phyloP scores from a whole-genome alignment of 2,888 invertebrate genomes.

The Salpingus planirostris region DNA sequence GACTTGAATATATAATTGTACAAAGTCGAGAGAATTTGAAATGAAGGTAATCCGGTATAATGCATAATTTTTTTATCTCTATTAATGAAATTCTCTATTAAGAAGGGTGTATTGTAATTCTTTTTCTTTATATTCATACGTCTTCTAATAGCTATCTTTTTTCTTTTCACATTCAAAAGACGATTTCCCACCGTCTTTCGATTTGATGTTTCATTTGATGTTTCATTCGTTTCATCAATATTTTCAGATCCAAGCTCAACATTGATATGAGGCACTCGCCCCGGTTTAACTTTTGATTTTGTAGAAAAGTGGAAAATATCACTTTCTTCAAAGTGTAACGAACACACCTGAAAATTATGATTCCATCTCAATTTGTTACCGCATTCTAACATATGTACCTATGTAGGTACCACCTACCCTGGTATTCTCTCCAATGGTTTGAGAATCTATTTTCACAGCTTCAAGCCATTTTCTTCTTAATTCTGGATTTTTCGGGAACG shows the following conservation, averaged over 20 bases:
- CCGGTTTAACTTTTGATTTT: constrained; percentile 3
- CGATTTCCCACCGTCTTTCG: neutral
- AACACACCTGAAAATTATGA: neutral
- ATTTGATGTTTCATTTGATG: neutral
- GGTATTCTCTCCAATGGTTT: neutral
- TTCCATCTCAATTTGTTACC: neutral
- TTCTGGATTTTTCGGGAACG: constrained; percentile 1
- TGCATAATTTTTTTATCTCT: constrained; percentile 1
- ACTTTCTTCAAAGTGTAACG: neutral
- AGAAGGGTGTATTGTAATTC: neutral
- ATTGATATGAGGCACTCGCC: constrained; percentile 2
- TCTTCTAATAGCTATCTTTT: neutral
- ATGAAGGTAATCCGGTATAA: constrained; percentile 1
- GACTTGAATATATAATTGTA: constrained; percentile 2
- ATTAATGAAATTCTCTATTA: constrained; percentile 1
- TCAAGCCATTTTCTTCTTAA: constrained; percentile 1
- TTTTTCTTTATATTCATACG: neutral
- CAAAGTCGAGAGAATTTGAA: neutral
- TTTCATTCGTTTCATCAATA: neutral
- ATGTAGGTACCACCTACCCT: neutral
- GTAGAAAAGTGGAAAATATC: constrained; percentile 3
- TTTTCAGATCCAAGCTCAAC: neutral
- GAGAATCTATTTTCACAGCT: constrained; percentile 3
- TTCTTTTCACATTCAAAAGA: neutral
- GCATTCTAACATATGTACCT: neutral